A percentile compares a stretch with the other conserved stretches of the same genome.
These are phyloP conservation scores for Falco peregrinus DNA, from an alignment of 2,797 vertebrate genomes.

Conservation along the genomic window DNA sequence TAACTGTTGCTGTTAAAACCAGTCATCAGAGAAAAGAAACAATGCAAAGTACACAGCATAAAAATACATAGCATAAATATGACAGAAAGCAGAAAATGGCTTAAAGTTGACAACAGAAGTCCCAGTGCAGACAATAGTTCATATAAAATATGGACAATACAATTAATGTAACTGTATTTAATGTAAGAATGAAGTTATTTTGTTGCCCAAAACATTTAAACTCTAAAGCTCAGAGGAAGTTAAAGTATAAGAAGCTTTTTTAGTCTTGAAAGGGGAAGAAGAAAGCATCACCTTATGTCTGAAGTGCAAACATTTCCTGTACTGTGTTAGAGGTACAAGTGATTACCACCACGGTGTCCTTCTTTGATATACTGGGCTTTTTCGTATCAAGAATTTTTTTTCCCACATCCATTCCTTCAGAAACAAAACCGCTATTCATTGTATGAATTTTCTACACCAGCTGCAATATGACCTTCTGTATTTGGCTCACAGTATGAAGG, in stretches of 20 bases:
- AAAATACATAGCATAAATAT: neutral
- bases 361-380: neutral
- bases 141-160: neutral
- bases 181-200: neutral
- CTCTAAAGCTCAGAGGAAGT: neutral
- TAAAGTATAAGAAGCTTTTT: neutral
- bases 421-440: neutral
- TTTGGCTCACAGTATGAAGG: slow-evolving; percentile 5
- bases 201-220: neutral
- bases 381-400: neutral
- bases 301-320: neutral
- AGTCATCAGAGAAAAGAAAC: neutral
- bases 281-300: neutral
- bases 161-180: neutral
- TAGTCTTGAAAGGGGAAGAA: neutral
- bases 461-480: neutral
- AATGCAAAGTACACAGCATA: neutral
- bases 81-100: neutral
- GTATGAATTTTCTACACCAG: neutral
- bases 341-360: neutral
- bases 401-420: neutral
- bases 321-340: neutral
- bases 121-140: neutral
- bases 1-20: neutral
- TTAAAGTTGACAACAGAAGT: neutral